These are phyloP conservation scores for Sebastes kiyomatsui DNA, from an alignment of 2,797 vertebrate genomes.

Conservation along the genomic window DNA sequence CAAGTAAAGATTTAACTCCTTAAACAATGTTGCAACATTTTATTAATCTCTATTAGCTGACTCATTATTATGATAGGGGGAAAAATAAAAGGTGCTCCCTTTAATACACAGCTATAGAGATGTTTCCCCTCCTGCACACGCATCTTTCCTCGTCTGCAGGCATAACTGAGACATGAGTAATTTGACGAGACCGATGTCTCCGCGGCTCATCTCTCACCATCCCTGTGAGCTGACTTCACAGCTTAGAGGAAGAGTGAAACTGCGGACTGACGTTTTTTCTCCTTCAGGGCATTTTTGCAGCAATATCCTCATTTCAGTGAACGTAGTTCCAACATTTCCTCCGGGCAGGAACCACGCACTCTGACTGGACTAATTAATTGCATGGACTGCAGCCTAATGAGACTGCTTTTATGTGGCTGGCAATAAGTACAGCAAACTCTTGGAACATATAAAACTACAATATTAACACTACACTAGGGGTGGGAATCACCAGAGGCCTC, in stretches of 20 bases:
- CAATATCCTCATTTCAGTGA: conserved; percentile 25
- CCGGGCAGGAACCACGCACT: conserved; percentile 2
- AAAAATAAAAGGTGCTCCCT: conserved; percentile 20
- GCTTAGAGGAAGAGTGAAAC: conserved; percentile 20
- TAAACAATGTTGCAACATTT: background rate
- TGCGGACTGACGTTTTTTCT: conserved; percentile 9
- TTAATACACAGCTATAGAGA: background rate
- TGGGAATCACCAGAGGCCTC: no score
- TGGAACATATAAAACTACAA: background rate
- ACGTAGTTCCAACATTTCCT: conserved; percentile 5
- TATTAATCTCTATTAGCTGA: background rate
- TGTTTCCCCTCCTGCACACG: background rate
- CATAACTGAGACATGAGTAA: conserved; percentile 6
- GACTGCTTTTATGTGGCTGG: background rate
- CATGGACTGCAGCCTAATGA: background rate
- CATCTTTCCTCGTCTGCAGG: conserved; percentile 7
- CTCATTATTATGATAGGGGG: background rate
- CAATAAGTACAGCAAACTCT: background rate
- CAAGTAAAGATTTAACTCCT: background rate
- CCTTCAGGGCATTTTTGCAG: conserved; percentile 11
- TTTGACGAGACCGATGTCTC: conserved; percentile 42
- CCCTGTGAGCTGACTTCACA: conserved; percentile 38
- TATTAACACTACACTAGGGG: background rate
- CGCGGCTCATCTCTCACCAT: conserved; percentile 42
- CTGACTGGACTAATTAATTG: conserved; percentile 17